Percentiles rank a stretch among this genome's conserved stretches.
These are phyloP conservation scores for Sinonovacula constricta DNA, from an alignment of 1,140 invertebrate species.

Conservation along the genomic window DNA sequence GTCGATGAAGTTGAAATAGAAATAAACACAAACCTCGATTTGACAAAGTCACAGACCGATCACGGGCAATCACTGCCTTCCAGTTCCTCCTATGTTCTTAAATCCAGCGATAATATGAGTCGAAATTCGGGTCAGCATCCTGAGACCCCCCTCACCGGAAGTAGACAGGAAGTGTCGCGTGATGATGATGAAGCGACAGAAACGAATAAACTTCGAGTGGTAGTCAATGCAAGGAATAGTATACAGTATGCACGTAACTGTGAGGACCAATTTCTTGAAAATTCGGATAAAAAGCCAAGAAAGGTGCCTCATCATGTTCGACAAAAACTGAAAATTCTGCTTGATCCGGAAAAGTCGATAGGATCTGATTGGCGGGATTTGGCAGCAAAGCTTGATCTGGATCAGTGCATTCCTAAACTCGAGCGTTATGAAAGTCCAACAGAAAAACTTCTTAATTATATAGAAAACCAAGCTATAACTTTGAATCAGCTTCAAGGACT, in stretches of 20 bases:
- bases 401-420: constrained; percentile 27
- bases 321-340: constrained; percentile 45
- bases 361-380: constrained; percentile 38
- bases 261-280: no score
- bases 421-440: constrained; percentile 15
- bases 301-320: constrained; percentile 50
- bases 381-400: constrained; percentile 20
- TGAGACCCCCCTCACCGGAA: no score
- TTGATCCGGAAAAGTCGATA: constrained; percentile 30
- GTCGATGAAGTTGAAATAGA: constrained; percentile 19
- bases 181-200: background rate
- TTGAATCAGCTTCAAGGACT: background rate
- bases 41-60: constrained; percentile 2
- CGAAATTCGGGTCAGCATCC: background rate
- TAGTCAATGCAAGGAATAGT: constrained; percentile 10
- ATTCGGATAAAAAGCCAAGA: no score
- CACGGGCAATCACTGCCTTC: background rate
- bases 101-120: background rate
- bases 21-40: constrained; percentile 11
- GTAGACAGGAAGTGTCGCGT: background rate
- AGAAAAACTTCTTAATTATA: constrained; percentile 19
- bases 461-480: constrained; percentile 13
- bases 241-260: no score
- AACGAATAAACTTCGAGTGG: background rate
- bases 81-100: background rate